Evolutionary conservation across 53 echinoderm and acorn worm genomes (phyloP).

Genomic region (Henricia sp.): DNA sequence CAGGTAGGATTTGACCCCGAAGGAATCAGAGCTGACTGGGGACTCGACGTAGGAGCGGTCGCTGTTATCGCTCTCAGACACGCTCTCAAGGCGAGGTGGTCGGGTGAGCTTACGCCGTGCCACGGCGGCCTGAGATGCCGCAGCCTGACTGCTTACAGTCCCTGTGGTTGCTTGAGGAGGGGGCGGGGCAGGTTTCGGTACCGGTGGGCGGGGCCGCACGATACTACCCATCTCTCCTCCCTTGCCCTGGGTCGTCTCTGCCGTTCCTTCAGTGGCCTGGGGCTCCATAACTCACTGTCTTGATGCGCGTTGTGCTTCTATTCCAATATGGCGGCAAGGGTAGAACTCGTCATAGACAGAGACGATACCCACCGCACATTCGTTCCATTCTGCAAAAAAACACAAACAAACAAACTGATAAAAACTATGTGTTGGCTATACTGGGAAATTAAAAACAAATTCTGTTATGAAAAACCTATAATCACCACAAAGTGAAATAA

Average conservation of each 20-base stretch:
- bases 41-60: conserved; percentile 70
- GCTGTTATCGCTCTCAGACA: conserved; percentile 93
- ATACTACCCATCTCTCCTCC: conserved; percentile 23
- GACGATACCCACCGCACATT: neutral
- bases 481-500: too few species aligned
- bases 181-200: conserved; percentile 40
- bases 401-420: neutral
- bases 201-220: conserved; percentile 47
- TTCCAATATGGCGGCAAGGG: neutral
- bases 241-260: neutral
- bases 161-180: conserved; percentile 3
- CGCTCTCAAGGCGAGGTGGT: conserved; percentile 92
- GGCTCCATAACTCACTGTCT: conserved; percentile 20
- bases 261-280: conserved; percentile 1
- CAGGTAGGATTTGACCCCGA: conserved; percentile 92
- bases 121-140: conserved; percentile 27
- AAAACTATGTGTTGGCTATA: too few species aligned
- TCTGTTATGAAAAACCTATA: too few species aligned
- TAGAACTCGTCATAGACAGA: conserved; percentile 1
- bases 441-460: too few species aligned
- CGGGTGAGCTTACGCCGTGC: conserved; percentile 80
- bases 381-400: conserved; percentile 32
- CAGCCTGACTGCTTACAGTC: neutral
- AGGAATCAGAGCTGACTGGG: conserved; percentile 82
- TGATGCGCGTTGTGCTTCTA: neutral